Evolutionary conservation across 1,140 invertebrate genomes (phyloP).

Genomic region (Brachionus paranguensis): DNA sequence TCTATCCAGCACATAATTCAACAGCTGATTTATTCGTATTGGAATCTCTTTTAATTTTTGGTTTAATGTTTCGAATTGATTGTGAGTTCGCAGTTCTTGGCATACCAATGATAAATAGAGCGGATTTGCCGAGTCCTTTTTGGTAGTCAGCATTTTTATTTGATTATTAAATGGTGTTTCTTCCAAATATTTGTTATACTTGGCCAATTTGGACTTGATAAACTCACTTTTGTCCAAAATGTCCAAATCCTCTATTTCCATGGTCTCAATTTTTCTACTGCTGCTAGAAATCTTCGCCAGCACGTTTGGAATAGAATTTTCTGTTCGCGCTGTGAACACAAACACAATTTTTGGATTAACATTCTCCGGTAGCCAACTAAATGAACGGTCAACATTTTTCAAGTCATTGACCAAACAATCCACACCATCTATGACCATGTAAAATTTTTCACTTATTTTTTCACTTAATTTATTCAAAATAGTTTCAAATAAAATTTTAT

Average conservation of each 20-base stretch:
- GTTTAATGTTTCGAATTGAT: slow-evolving; percentile 54
- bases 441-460: background rate
- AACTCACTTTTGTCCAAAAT: slow-evolving; percentile 51
- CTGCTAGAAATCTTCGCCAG: background rate
- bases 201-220: slow-evolving; percentile 47
- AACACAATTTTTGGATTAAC: slow-evolving; percentile 42
- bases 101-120: slow-evolving; percentile 55
- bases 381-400: slow-evolving; percentile 44
- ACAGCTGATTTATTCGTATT: slow-evolving; percentile 48
- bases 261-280: slow-evolving; percentile 40
- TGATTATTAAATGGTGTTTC: slow-evolving; percentile 57
- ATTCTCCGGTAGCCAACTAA: slow-evolving; percentile 50
- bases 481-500: slow-evolving; percentile 26
- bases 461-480: background rate
- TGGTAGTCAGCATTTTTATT: slow-evolving; percentile 53
- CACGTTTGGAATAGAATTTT: background rate
- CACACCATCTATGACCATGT: slow-evolving; percentile 52
- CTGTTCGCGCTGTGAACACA: background rate
- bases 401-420: slow-evolving; percentile 49
- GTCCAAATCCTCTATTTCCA: slow-evolving; percentile 47
- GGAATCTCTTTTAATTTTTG: slow-evolving; percentile 50
- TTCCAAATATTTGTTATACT: slow-evolving; percentile 51
- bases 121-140: slow-evolving; percentile 53
- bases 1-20: slow-evolving; percentile 48
- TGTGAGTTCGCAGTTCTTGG: slow-evolving; percentile 55